Evolutionary conservation across 2,888 invertebrate species (phyloP), one percentile per base, ranked within the genome.

Genomic region (Epicampocera succincta): DNA sequence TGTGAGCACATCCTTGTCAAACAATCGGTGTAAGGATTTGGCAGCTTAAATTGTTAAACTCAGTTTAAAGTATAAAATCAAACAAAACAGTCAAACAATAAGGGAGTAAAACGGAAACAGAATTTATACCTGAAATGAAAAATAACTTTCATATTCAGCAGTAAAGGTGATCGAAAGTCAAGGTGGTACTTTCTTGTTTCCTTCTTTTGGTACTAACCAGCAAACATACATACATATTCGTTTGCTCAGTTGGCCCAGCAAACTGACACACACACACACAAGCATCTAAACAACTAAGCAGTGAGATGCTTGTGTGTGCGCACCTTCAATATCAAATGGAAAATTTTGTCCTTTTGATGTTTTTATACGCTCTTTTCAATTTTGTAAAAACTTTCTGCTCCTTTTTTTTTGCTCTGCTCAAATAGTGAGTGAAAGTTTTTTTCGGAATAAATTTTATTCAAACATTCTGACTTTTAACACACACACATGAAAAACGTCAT

Each of bases 21-120:
- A 61, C 74, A 78, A 82, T 61, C 33, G 66, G 66, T 71, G 66
- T 54, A 66, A 85, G 83, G 87, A 87, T 88, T 88, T 87, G 86
- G 85, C 83, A 86, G 89, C 88, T 88, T 88, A 88, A 88, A 89
- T 88, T 88, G 87, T 87, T 88, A 87, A 89, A 86, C 87, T 78
- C 66, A 40, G 33, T 86, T 85, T 84, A 86, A 88, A 88, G 88
- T 86, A 88, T 85, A 87, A 88, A 88, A 85, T 86, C 88, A 89
- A 88, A 88, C 88, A 88, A 86, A 87, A 52, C 61, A 44, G 25
- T 40, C 38, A 52, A 72, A 61, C 61, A 77, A 11, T 2, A 58
- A 50, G 3, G n/a, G 48, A n/a, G 9, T 48, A n/a, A n/a, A 74
- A 69, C 42, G 21, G n/a, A 56, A 54, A 63, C 15, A 60, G 29